phyloP scores from a whole-genome alignment of 2,888 invertebrate genomes.

The Drosophila kuntzei region DNA sequence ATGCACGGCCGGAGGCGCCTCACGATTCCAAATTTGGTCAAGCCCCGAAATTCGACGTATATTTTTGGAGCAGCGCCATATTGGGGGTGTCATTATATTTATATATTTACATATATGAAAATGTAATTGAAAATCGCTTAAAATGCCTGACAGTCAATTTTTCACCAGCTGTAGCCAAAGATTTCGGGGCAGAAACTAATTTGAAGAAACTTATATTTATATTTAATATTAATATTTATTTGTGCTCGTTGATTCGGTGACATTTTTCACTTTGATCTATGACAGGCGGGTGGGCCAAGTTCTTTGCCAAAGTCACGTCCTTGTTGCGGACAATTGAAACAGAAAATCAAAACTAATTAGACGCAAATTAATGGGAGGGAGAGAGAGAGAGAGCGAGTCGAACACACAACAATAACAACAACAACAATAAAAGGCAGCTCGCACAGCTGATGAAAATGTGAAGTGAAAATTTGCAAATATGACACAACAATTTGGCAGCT shows the following conservation, averaged over 20 bases:
- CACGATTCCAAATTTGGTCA: conserved; percentile 72
- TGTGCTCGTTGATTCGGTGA: conserved; percentile 53
- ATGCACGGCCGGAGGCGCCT: conserved; percentile 34
- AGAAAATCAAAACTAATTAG: conserved; percentile 78
- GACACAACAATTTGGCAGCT: conserved; percentile 74
- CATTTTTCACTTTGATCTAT: conserved; percentile 70
- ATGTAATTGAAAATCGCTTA: conserved; percentile 69
- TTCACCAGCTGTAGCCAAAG: conserved; percentile 70
- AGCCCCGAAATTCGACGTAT: conserved; percentile 12
- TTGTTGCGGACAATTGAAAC: conserved; percentile 54
- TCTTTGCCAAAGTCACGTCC: conserved; percentile 82
- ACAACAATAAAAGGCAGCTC: conserved; percentile 34
- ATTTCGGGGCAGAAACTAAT: conserved; percentile 42
- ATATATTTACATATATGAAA: background rate
- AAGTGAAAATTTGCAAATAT: conserved; percentile 71
- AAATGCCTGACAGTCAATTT: conserved; percentile 66
- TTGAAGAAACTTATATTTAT: conserved; percentile 15
- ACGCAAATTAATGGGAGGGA: conserved; percentile 71
- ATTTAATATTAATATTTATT: conserved; percentile 62
- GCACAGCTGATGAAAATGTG: conserved; percentile 69
- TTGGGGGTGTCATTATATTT: conserved; percentile 19
- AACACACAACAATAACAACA: conserved; percentile 15
- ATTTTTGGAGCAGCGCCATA: conserved; percentile 28
- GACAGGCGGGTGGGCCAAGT: conserved; percentile 64
- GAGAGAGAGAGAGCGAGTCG: conserved; percentile 12